Evolutionary conservation across 2,113 vertebrate species (phyloP).

Genomic region (Perca flavescens): DNA sequence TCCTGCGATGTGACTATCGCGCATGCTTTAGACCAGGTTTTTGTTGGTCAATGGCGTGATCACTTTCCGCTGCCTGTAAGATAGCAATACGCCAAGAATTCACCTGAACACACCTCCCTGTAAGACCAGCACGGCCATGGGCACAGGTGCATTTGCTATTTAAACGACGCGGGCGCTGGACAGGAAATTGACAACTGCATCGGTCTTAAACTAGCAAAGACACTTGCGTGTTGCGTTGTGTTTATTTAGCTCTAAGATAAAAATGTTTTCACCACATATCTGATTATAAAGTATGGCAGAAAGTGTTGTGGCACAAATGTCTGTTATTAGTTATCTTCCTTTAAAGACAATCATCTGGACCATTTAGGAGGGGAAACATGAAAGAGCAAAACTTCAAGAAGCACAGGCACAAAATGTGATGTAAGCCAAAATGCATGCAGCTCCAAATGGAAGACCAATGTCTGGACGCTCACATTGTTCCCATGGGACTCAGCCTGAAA

Average conservation of each 20-base stretch:
- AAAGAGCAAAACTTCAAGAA: conserved; percentile 22
- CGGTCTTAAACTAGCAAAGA: too few relatives aligned
- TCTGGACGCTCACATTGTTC: conserved; percentile 53
- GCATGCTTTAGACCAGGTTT: too few relatives aligned
- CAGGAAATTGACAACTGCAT: too few relatives aligned
- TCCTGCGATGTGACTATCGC: too few relatives aligned
- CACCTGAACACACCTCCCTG: too few relatives aligned
- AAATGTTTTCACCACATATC: neutral
- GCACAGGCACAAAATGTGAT: conserved; percentile 35
- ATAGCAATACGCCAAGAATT: too few relatives aligned
- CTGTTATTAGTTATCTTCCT: neutral
- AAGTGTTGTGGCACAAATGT: neutral
- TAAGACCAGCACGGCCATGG: too few relatives aligned
- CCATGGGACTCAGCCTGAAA: conserved; percentile 53
- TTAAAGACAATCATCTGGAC: conserved; percentile 8
- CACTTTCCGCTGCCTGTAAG: too few relatives aligned
- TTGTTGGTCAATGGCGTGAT: too few relatives aligned
- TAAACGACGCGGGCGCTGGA: too few relatives aligned
- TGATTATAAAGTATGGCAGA: neutral
- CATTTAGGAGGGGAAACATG: conserved; percentile 2
- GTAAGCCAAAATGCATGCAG: conserved; percentile 52
- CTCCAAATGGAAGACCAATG: conserved; percentile 65
- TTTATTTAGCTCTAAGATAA: neutral
- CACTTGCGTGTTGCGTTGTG: neutral
- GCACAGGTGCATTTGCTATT: too few relatives aligned